Evolutionary conservation across 2,888 invertebrate species (phyloP), one percentile per base, ranked within the genome.

Genomic region (Troides aeacus): DNA sequence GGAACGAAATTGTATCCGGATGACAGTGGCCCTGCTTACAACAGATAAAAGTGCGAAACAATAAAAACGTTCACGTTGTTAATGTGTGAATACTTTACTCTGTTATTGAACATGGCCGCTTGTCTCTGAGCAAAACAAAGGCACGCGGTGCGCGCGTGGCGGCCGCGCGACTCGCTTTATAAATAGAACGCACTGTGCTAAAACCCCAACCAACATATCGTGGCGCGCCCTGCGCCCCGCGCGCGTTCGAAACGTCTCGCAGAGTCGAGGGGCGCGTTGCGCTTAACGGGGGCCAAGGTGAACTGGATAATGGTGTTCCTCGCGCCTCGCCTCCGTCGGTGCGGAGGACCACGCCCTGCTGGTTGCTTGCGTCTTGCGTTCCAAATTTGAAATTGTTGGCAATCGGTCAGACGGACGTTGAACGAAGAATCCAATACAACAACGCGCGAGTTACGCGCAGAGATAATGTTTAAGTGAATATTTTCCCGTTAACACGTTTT

Each of bases 141-240:
- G 81, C 92, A 92, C 89, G 91, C 85, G 88, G 80, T 39, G 69
- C 64, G 75, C 88, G 91, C 92, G 90, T 91, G 90, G 83, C 81
- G 72, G 78, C 74, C 83, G 81, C 79, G 73, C 84, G 81, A 79
- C 81, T 78, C 77, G 73, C 66, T 79, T 78, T 86, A 86, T 84
- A 90, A 90, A 92, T 90, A 92, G 89, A 86, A 84, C 78, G 74
- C 74, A 75, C 74, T 74, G 78, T 75, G 78, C 79, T 82, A 77
- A 80, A 79, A 77, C 76, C 74, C 71, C 76, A 74, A 74, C 88
- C 82, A 87, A 71, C 73, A 66, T 78, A 81, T 71, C 50, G 53
- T 72, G 79, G 80, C 69, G 84, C 75, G 50, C 82, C 76, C 66
- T 74, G 69, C 77, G 78, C 72, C 72, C 75, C 71, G 70, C 68